A percentile compares a stretch with the other conserved stretches of the same genome.
phyloP scores from a whole-genome alignment of 1,140 invertebrate genomes.

The Drosophila rhopaloa region DNA sequence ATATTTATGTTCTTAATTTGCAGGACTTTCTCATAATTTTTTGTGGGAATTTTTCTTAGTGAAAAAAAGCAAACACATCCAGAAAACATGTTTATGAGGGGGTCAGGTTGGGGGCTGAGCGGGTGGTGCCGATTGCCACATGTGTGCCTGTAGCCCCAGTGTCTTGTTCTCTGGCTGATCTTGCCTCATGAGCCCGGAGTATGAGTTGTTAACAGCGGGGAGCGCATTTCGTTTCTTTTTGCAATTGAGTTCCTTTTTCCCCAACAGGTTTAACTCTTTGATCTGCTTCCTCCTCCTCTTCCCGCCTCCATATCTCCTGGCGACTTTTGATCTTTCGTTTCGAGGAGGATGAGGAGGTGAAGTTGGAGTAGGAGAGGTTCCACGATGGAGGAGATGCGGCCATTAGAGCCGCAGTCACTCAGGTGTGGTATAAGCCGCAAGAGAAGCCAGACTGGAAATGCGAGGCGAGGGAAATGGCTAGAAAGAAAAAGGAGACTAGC shows the following conservation, averaged over 20 bases:
- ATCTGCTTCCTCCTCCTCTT: constrained; percentile 16
- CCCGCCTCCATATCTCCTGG: constrained; percentile 1
- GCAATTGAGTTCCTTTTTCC: constrained; percentile 50
- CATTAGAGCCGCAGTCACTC: constrained; percentile 70
- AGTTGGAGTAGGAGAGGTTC: constrained; percentile 8
- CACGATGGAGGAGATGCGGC: constrained; percentile 59
- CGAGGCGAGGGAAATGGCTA: neutral
- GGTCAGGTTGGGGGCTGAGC: constrained; percentile 11
- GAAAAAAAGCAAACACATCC: constrained; percentile 34
- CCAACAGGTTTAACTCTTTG: constrained; percentile 55
- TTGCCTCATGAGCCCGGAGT: constrained; percentile 43
- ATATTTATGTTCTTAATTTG: too few species aligned
- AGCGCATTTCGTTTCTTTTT: constrained; percentile 37
- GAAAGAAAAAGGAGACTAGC: constrained; percentile 17
- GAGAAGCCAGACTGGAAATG: constrained; percentile 33
- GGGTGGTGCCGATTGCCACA: constrained; percentile 30
- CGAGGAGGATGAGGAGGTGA: constrained; percentile 2
- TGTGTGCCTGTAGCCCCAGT: constrained; percentile 21
- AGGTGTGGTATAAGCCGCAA: constrained; percentile 54
- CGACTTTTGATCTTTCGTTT: constrained; percentile 69
- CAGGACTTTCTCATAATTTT: too few species aligned
- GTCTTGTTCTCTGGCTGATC: constrained; percentile 22
- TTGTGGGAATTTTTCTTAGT: neutral
- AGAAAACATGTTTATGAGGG: constrained; percentile 40
- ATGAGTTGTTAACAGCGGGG: constrained; percentile 34